Percentiles rank a stretch among this genome's conserved stretches.
Conservation (phyloP, 2,113 vertebrate genomes). For the Ochotona princeps region DNA sequence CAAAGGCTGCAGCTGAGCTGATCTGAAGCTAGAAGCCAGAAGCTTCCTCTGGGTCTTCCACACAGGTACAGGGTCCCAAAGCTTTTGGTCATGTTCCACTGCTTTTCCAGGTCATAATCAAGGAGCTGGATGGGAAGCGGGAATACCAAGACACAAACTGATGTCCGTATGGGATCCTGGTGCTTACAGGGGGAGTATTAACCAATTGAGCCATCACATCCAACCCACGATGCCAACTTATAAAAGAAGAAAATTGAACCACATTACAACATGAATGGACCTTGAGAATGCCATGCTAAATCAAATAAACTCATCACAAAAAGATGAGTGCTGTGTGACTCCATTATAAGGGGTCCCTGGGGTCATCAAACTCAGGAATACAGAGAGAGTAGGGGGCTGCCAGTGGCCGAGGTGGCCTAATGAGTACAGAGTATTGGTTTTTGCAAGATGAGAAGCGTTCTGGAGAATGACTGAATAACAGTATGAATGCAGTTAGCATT, state of each 20-base stretch:
- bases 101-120: too few species aligned
- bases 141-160: too few species aligned
- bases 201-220: too few species aligned
- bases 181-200: too few species aligned
- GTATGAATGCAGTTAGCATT: background rate
- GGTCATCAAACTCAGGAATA: background rate
- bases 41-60: too few species aligned
- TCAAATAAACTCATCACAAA: background rate
- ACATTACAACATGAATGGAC: rapidly evolving
- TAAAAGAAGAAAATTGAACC: background rate
- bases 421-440: background rate
- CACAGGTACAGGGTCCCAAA: too few species aligned
- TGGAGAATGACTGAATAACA: background rate
- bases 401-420: background rate
- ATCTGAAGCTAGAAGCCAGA: too few species aligned
- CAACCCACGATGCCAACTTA: background rate
- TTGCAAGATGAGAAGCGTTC: background rate
- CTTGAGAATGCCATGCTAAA: background rate
- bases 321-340: background rate
- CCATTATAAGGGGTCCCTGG: background rate
- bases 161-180: too few species aligned
- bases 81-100: too few species aligned
- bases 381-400: background rate
- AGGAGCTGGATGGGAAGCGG: too few species aligned
- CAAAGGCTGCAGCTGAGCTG: too few species aligned